Evolutionary conservation across 2,888 invertebrate species (phyloP).

Genomic region (Drosophila mayaguana): DNA sequence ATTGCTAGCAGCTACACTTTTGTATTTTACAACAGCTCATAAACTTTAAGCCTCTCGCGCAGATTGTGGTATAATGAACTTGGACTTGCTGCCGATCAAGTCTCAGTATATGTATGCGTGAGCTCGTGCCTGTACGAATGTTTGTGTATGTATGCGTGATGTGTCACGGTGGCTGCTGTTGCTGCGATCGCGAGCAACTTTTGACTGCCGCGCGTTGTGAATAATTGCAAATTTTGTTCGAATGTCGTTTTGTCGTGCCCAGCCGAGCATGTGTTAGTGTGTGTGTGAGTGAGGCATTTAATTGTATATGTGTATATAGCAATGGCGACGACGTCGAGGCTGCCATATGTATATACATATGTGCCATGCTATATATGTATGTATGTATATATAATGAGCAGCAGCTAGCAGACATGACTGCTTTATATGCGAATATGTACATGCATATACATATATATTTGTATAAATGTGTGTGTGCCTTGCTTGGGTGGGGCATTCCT

Average conservation of each 20-base stretch:
- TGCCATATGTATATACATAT: slow-evolving; percentile 39
- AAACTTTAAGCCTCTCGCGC: slow-evolving; percentile 68
- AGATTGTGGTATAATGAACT: slow-evolving; percentile 69
- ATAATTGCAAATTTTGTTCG: slow-evolving; percentile 79
- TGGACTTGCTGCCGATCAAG: slow-evolving; percentile 62
- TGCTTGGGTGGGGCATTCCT: slow-evolving; percentile 82
- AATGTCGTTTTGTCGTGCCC: slow-evolving; percentile 69
- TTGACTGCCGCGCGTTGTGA: slow-evolving; percentile 72
- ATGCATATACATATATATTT: slow-evolving; percentile 15
- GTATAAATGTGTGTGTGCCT: slow-evolving; percentile 40
- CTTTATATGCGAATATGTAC: slow-evolving; percentile 45
- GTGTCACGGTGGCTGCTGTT: slow-evolving; percentile 57
- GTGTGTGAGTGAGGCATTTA: slow-evolving; percentile 32
- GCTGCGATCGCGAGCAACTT: slow-evolving; percentile 72
- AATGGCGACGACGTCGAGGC: slow-evolving; percentile 47
- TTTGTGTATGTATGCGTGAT: slow-evolving; percentile 36
- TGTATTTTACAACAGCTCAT: slow-evolving; percentile 71
- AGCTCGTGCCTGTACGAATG: slow-evolving; percentile 1
- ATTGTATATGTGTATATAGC: slow-evolving; percentile 45
- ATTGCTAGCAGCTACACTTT: slow-evolving; percentile 54
- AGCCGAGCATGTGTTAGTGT: slow-evolving; percentile 50
- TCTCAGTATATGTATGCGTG: slow-evolving; percentile 10
- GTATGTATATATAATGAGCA: slow-evolving; percentile 45
- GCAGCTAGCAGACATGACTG: slow-evolving; percentile 67
- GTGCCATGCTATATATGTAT: slow-evolving; percentile 28